A percentile compares a stretch with the other conserved stretches of the same genome.
Evolutionary conservation across 2,113 vertebrate genomes (phyloP).

Genomic region (Daubentonia madagascariensis): DNA sequence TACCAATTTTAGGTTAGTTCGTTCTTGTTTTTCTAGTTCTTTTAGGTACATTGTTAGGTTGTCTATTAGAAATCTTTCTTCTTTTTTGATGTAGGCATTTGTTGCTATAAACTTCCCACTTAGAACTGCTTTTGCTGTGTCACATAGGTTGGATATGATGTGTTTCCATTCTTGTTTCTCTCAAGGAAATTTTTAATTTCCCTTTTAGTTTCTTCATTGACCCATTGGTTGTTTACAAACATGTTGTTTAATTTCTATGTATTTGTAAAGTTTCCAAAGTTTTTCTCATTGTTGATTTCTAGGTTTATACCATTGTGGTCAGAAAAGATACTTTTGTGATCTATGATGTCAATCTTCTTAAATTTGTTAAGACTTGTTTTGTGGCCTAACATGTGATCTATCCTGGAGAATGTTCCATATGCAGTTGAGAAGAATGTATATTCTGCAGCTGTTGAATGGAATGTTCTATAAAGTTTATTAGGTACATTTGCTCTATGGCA

Average conservation of each 20-base stretch:
- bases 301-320: neutral
- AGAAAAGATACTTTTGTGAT: neutral
- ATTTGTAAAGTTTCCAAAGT: neutral
- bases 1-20: neutral
- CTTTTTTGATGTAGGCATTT: neutral
- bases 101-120: neutral
- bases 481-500: neutral
- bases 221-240: neutral
- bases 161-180: neutral
- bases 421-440: neutral
- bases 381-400: neutral
- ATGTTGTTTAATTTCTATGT: neutral
- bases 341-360: neutral
- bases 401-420: neutral
- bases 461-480: neutral
- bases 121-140: neutral
- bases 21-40: neutral
- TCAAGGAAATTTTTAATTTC: neutral
- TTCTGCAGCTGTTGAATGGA: neutral
- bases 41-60: neutral
- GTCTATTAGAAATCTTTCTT: neutral
- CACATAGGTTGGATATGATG: neutral
- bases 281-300: neutral
- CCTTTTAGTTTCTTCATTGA: neutral
- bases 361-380: neutral